Conservation (phyloP, 37 sponge, comb jelly and placozoan species). For the Oopsacas minuta region DNA sequence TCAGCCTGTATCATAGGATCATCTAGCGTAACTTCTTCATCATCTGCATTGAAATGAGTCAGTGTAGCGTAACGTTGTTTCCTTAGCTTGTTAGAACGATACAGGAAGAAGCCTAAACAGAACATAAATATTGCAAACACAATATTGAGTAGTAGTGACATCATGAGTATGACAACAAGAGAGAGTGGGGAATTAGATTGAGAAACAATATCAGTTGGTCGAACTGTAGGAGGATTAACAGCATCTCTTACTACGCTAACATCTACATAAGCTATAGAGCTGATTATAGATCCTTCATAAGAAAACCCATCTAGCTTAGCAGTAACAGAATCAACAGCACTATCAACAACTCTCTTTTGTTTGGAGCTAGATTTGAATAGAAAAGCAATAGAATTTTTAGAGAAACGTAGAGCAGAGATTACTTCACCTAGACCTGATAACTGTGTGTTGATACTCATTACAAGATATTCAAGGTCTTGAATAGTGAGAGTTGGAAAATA, state of each 20-base stretch:
- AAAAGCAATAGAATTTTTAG: background rate
- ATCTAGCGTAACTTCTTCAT: background rate
- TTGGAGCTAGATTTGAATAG: background rate
- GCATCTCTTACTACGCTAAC: background rate
- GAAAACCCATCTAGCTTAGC: background rate
- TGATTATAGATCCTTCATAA: background rate
- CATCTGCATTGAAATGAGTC: background rate
- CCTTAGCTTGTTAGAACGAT: background rate
- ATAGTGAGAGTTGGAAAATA: background rate
- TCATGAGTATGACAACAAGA: background rate
- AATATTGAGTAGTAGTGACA: background rate
- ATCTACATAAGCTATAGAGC: background rate
- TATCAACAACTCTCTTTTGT: background rate
- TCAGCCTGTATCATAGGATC: background rate
- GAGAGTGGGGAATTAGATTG: background rate
- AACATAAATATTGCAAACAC: background rate
- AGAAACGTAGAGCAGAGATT: background rate
- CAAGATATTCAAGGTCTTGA: background rate
- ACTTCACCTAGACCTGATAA: background rate
- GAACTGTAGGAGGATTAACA: background rate
- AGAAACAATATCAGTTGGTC: background rate
- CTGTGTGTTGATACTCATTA: background rate
- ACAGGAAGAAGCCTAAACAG: background rate
- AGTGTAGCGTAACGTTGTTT: constrained; percentile 4
- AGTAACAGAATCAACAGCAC: background rate